A percentile compares a stretch with the other conserved stretches of the same genome.
Evolutionary conservation across 2,113 vertebrate genomes (phyloP).

Genomic region (Brachyhypopomus gauderio): DNA sequence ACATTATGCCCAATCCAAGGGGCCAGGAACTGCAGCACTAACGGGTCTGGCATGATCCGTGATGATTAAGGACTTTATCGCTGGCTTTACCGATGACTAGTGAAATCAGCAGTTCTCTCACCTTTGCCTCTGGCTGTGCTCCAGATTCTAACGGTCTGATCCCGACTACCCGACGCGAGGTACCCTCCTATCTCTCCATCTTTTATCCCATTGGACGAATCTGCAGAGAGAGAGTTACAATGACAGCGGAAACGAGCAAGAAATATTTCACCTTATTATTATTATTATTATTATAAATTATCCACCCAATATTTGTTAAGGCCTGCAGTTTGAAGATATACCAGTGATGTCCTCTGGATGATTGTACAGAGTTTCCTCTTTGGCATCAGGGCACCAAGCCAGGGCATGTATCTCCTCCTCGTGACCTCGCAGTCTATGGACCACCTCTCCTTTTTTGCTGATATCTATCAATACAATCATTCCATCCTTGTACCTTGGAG

Average conservation of each 20-base stretch:
- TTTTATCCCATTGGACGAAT: slow-evolving; percentile 61
- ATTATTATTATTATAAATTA: too few relatives aligned
- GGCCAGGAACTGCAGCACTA: too few relatives aligned
- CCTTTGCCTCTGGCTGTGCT: slow-evolving; percentile 85
- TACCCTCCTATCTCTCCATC: slow-evolving; percentile 74
- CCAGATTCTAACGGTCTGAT: slow-evolving; percentile 94
- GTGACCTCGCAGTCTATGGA: slow-evolving; percentile 88
- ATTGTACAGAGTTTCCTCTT: slow-evolving; percentile 68
- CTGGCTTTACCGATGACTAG: neutral
- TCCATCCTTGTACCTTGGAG: slow-evolving; percentile 92
- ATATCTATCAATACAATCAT: slow-evolving; percentile 91
- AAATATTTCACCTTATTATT: neutral
- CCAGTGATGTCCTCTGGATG: slow-evolving; percentile 76
- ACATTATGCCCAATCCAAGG: neutral
- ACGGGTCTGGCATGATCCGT: neutral
- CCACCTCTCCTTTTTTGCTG: slow-evolving; percentile 87
- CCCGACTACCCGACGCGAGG: slow-evolving; percentile 93
- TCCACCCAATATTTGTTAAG: too few relatives aligned
- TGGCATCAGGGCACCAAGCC: slow-evolving; percentile 82
- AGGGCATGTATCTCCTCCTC: slow-evolving; percentile 94
- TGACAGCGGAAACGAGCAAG: slow-evolving; percentile 22
- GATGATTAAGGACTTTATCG: too few relatives aligned
- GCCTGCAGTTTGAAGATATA: neutral
- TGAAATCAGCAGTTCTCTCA: slow-evolving; percentile 54
- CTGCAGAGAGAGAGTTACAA: slow-evolving; percentile 57